Conservation (phyloP, 2,888 invertebrate species). For the Drosophila neoperkinsi region DNA sequence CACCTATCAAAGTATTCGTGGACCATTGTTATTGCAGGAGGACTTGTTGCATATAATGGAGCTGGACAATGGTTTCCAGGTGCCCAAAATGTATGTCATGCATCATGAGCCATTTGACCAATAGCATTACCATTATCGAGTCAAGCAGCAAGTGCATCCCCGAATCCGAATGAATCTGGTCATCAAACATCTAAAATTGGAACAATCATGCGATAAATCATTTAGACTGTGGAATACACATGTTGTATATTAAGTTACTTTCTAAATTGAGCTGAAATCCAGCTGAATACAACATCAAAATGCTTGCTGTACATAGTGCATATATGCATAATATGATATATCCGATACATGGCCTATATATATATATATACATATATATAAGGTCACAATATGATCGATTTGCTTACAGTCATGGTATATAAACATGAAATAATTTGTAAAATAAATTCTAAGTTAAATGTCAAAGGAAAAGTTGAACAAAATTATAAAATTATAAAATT, state of each 20-base stretch:
- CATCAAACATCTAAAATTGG: no score
- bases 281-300: not conserved
- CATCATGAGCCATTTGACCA: not conserved
- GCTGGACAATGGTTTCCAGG: conserved; percentile 5
- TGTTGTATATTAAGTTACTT: not conserved
- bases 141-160: conserved; percentile 3
- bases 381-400: conserved; percentile 7
- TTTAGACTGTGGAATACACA: not conserved
- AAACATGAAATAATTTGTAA: conserved; percentile 28
- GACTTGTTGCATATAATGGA: conserved; percentile 38
- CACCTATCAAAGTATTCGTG: conserved; percentile 21
- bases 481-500: not conserved
- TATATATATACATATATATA: not conserved
- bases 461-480: conserved; percentile 8
- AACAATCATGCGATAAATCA: not conserved
- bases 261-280: not conserved
- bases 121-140: not conserved
- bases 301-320: not conserved
- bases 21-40: conserved; percentile 37
- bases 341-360: not conserved
- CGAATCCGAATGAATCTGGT: conserved; percentile 11
- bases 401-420: conserved; percentile 16
- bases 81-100: not conserved
- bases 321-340: not conserved
- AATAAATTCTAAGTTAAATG: conserved; percentile 25